Base-by-base conservation (phyloP, 2,797 vertebrate genomes). In the Gallinago stenura region DNA sequence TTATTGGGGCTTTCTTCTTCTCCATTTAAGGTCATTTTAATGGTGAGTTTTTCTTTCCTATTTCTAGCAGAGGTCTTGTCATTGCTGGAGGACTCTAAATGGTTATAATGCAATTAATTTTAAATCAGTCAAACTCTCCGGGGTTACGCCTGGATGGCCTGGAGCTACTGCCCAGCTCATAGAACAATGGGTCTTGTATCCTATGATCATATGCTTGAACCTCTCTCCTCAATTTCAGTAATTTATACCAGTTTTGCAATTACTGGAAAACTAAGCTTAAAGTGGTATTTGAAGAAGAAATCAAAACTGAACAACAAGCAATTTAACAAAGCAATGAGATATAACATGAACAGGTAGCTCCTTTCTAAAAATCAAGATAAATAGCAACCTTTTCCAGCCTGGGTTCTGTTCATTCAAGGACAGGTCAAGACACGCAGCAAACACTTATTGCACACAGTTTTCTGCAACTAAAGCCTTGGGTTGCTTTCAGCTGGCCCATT, bases 141-240 rank as follows among this genome's bases (percentile, higher is more conserved):
- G n/a, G 65, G 71, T 94, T 93, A 96, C 93, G 75, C 61, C 75
- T 61, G 61, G 30, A 66, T 46, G 26, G 80, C 91, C 73, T 1
- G 0, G 37, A 93, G 83, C 93, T 82, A 75, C 4, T 50, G 48
- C 31, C 37, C 75, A 87, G 64, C 31, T 89, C n/a, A 57, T 0
- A 72, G 66, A 86, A 96, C 83, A 95, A 93, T 39, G 71, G 66
- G 30, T 80, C 95, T 66, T 71, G 16, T 95, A 90, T 93, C 35
- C 50, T 54, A 28, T 10, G 43, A 89, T 95, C 77, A 90, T 68
- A 48, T 65, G 78, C 60, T 93, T 78, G 68, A 96, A 94, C 50
- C 9, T 91, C 17, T 89, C 79, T 58, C 72, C 46, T 84, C 56
- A 9, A 12, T 19, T 71, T 77, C 45, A 51, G 60, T 46, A 61